Conservation (phyloP, 1,140 invertebrate genomes). For the Drosophila simulans region DNA sequence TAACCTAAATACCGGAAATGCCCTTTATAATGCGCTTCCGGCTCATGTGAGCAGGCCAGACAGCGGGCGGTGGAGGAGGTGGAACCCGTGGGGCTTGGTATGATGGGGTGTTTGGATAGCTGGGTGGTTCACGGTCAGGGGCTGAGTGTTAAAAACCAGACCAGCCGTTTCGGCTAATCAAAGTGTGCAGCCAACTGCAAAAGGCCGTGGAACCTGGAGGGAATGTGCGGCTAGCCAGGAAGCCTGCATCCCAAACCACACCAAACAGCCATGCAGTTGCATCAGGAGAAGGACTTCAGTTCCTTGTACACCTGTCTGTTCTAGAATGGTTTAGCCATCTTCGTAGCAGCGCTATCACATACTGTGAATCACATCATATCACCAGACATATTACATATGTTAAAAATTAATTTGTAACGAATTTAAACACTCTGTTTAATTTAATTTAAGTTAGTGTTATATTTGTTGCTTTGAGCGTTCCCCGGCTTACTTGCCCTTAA, state of each 20-base stretch:
- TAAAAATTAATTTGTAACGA: too few relatives aligned
- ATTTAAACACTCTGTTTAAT: too few relatives aligned
- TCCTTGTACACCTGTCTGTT: not conserved
- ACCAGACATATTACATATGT: too few relatives aligned
- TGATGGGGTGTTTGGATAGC: too few relatives aligned
- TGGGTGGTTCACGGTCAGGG: conserved; percentile 13
- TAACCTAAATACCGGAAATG: conserved; percentile 78
- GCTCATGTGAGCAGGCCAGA: conserved; percentile 69
- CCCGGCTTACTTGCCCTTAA: not conserved
- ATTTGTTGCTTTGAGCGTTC: too few relatives aligned
- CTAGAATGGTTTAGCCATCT: not conserved
- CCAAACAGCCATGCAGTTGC: not conserved
- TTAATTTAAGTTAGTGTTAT: too few relatives aligned
- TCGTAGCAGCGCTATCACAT: not conserved
- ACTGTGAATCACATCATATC: too few relatives aligned
- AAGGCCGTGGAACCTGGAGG: conserved; percentile 21
- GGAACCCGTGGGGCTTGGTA: not conserved
- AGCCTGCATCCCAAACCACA: conserved; percentile 6
- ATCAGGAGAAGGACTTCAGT: not conserved
- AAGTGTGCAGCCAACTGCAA: conserved; percentile 76
- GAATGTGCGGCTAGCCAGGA: not conserved
- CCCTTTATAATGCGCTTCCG: conserved; percentile 80
- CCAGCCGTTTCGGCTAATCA: conserved; percentile 70
- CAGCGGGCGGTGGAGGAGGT: conserved; percentile 12
- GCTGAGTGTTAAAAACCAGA: conserved; percentile 60